Base-by-base conservation (phyloP, 2,797 vertebrate genomes). In the Pangasius sanitwongsei region DNA sequence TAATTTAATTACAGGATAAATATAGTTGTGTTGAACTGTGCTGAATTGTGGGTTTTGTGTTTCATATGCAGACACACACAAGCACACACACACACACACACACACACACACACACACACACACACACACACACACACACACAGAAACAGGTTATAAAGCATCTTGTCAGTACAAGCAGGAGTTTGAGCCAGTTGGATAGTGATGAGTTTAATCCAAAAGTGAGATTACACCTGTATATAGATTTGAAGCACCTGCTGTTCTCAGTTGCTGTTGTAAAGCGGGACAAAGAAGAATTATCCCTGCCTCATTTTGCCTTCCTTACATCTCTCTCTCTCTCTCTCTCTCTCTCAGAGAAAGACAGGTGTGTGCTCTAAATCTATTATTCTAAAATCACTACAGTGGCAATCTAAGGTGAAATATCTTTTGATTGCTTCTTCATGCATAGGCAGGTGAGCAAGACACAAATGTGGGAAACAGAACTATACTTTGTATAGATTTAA, bases 161-260 rank as follows among this genome's bases (percentile, higher is more conserved):
- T 44, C 84, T 69, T 91, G 89, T 87, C 91, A 92, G 84, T 72
- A 92, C 90, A 93, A 95, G 94, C 92, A 94, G 92, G 91, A 92
- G 87, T 88, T 89, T 25, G 28, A 75, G 88, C 80, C 53, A 88
- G 91, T 91, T 83, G 89, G 89, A 89, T 89, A 92, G 89, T 41
- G 93, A 88, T 72, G 23, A 65, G 61, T 48, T 65, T 65, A 65
- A 83, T 83, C 37, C 82, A 93, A 89, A 44, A 90, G 89, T 87
- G 88, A 93, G 89, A 93, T 92, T 92, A 93, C 92, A 94, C 93
- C 92, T 93, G 92, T 70, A 77, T 89, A 74, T 86, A 89, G 91
- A 91, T 75, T 84, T 31, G 70, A 75, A 86, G 70, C 75, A 83
- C 44, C 75, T 75, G 87, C 84, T 88, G 67, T n/a, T 57, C 31